These are phyloP conservation scores for Megalopta genalis DNA, from an alignment of 1,140 invertebrate species.

Conservation along the genomic window DNA sequence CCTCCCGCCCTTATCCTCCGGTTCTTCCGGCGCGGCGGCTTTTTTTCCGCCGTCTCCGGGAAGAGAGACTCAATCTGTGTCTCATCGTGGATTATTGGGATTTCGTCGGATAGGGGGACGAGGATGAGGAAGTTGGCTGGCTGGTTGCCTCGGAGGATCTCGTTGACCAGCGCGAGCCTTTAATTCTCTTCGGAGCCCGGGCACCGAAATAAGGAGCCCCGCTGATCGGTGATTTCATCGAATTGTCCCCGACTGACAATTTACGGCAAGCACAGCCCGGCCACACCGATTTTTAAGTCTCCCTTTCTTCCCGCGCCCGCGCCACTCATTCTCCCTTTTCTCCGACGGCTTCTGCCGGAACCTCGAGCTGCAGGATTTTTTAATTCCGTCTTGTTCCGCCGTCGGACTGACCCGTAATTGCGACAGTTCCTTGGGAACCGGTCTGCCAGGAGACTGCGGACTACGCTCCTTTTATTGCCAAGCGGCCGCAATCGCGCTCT, in stretches of 20 bases:
- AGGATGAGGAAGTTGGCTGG: constrained; percentile 18
- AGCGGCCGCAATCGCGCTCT: too few species aligned
- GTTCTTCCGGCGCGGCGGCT: constrained; percentile 19
- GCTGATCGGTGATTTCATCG: constrained; percentile 53
- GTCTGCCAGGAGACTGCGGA: neutral
- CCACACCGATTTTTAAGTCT: constrained; percentile 34
- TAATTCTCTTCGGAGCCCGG: constrained; percentile 48
- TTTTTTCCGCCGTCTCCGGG: constrained; percentile 58
- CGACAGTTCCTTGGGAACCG: constrained; percentile 19
- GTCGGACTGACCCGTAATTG: constrained; percentile 4
- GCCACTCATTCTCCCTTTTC: neutral
- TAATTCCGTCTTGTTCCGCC: constrained; percentile 43
- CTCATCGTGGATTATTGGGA: constrained; percentile 79
- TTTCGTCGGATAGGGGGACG: constrained; percentile 62
- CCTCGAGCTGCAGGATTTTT: constrained; percentile 37
- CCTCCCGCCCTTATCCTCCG: constrained; percentile 20
- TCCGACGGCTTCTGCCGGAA: constrained; percentile 1
- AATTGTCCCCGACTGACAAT: constrained; percentile 51
- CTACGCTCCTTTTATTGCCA: neutral
- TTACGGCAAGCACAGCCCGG: constrained; percentile 14
- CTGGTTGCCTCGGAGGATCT: constrained; percentile 50
- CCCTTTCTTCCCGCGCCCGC: neutral
- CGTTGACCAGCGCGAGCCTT: constrained; percentile 54
- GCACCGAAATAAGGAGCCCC: constrained; percentile 36
- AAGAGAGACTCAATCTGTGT: constrained; percentile 77